Conservation (phyloP, 1,140 invertebrate species). For the Fragariocoptes setiger region DNA sequence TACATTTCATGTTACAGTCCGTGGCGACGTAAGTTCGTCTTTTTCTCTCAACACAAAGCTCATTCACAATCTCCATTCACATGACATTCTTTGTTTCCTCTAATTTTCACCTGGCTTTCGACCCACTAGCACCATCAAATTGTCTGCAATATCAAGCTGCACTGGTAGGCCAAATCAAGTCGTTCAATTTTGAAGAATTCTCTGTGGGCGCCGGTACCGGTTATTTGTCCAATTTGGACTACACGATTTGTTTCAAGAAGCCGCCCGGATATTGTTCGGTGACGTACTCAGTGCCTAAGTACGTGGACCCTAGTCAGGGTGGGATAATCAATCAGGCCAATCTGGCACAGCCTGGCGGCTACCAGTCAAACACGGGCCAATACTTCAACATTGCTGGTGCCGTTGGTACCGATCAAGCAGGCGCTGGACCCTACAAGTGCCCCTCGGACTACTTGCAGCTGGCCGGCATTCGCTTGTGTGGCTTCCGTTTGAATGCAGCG, state of each 20-base stretch:
- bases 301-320: background rate
- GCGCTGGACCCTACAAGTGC: conserved; percentile 33
- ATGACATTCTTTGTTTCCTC: too few species aligned
- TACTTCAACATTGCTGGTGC: conserved; percentile 15
- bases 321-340: background rate
- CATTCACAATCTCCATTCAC: too few species aligned
- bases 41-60: too few species aligned
- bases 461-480: conserved; percentile 30
- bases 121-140: conserved; percentile 29
- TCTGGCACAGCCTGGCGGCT: background rate
- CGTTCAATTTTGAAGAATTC: conserved; percentile 23
- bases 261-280: conserved; percentile 12
- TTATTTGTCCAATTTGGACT: conserved; percentile 25
- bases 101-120: background rate
- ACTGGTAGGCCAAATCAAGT: conserved; percentile 27
- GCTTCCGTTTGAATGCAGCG: conserved; percentile 27
- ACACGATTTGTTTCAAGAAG: conserved; percentile 13
- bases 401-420: conserved; percentile 25
- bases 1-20: conserved; percentile 8
- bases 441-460: conserved; percentile 33
- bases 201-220: background rate
- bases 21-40: conserved; percentile 27
- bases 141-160: conserved; percentile 42
- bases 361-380: background rate
- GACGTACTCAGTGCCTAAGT: conserved; percentile 20